phyloP scores from a whole-genome alignment of 1,140 invertebrate genomes.

The Palaemon carinicauda region DNA sequence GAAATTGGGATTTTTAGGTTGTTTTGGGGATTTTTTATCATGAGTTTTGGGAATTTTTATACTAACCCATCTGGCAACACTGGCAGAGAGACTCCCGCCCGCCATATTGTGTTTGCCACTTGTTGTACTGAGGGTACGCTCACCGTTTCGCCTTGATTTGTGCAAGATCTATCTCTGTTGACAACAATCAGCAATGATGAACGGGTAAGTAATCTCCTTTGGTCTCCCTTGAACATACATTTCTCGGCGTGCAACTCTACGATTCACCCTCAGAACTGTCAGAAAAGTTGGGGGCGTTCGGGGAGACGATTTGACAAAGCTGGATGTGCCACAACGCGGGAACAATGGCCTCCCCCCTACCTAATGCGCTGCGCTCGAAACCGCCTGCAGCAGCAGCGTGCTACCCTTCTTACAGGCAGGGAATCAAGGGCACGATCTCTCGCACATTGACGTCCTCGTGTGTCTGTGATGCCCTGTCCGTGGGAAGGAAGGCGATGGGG shows the following conservation, averaged over 20 bases:
- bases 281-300: not conserved
- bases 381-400: too few species aligned
- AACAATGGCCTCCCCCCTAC: slow-evolving; percentile 26
- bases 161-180: slow-evolving; percentile 31
- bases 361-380: too few species aligned
- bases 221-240: not conserved
- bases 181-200: slow-evolving; percentile 45
- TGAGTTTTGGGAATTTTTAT: too few species aligned
- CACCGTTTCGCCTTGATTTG: slow-evolving; percentile 45
- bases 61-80: too few species aligned
- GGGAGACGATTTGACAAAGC: not conserved
- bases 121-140: slow-evolving; percentile 42
- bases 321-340: slow-evolving; percentile 19
- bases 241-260: too few species aligned
- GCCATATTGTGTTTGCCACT: slow-evolving; percentile 55
- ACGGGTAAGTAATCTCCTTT: slow-evolving; percentile 36
- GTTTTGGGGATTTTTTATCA: too few species aligned
- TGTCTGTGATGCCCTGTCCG: not conserved
- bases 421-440: too few species aligned
- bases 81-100: slow-evolving; percentile 16
- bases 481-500: not conserved
- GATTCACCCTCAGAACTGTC: too few species aligned
- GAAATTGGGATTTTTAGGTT: too few species aligned
- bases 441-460: not conserved
- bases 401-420: too few species aligned